Evolutionary conservation across 2,888 invertebrate species (phyloP).

Genomic region (Timema cristinae): DNA sequence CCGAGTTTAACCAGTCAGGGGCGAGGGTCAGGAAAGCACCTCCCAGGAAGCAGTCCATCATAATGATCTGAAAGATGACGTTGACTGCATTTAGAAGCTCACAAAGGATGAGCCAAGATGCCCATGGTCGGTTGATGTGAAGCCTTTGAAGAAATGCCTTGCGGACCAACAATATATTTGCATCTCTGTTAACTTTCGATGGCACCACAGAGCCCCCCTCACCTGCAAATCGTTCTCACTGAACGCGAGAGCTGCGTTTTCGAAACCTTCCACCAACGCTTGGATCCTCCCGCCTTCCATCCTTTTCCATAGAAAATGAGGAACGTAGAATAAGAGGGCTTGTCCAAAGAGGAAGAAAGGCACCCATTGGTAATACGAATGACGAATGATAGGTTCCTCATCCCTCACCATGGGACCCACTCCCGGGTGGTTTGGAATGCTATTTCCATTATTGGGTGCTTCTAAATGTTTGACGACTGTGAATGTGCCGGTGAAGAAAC

Average conservation of each 20-base stretch:
- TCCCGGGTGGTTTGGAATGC: slow-evolving; percentile 36
- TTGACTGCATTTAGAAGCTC: slow-evolving; percentile 30
- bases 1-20: not conserved
- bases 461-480: slow-evolving; percentile 24
- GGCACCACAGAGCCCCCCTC: slow-evolving; percentile 8
- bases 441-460: slow-evolving; percentile 21
- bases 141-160: slow-evolving; percentile 26
- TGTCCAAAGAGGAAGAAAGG: slow-evolving; percentile 43
- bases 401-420: slow-evolving; percentile 37
- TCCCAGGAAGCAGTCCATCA: slow-evolving; percentile 29
- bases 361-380: slow-evolving; percentile 48
- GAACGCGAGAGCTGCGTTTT: slow-evolving; percentile 17
- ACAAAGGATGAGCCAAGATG: slow-evolving; percentile 25
- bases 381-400: slow-evolving; percentile 36
- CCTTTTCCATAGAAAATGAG: slow-evolving; percentile 43
- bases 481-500: slow-evolving; percentile 32
- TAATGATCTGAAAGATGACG: slow-evolving; percentile 23
- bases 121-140: slow-evolving; percentile 28
- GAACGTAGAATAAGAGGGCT: slow-evolving; percentile 43
- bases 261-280: slow-evolving; percentile 27
- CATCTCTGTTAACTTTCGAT: slow-evolving; percentile 18
- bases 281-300: slow-evolving; percentile 43
- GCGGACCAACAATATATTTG: slow-evolving; percentile 18
- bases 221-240: slow-evolving; percentile 14
- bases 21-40: slow-evolving; percentile 29